phyloP scores from a whole-genome alignment of 2,113 vertebrate genomes.

The Acrocephalus kingi region DNA sequence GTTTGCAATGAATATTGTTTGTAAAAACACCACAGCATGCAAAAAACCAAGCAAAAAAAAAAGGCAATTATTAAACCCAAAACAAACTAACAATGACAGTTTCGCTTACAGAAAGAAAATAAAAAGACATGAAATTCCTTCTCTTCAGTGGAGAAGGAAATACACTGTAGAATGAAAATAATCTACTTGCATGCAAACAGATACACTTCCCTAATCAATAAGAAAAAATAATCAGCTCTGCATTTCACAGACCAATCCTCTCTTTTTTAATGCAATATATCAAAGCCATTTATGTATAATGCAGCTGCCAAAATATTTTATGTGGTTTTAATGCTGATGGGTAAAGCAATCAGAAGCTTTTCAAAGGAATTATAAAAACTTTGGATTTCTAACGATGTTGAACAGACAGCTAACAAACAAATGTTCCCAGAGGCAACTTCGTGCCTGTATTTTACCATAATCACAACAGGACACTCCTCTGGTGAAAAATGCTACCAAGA shows the following conservation, averaged over 20 bases:
- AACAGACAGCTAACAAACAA: neutral
- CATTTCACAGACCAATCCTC: neutral
- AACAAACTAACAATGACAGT: neutral
- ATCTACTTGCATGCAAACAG: neutral
- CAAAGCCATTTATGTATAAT: slow-evolving; percentile 9
- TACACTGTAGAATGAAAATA: neutral
- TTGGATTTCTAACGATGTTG: neutral
- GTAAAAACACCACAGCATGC: neutral
- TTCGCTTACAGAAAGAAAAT: neutral
- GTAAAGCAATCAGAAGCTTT: slow-evolving; percentile 14
- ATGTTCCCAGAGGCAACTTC: neutral
- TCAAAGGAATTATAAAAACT: slow-evolving; percentile 9
- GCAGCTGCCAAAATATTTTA: slow-evolving; percentile 31
- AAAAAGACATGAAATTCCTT: neutral
- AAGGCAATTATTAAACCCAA: neutral
- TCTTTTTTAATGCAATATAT: neutral
- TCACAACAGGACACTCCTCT: neutral
- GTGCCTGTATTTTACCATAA: neutral
- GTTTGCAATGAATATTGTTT: neutral
- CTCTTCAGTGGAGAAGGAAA: neutral
- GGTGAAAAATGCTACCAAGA: neutral
- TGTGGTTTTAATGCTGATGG: neutral
- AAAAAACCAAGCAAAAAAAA: neutral
- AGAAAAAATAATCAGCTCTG: neutral
- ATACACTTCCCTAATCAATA: slow-evolving; percentile 24